phyloP scores from a whole-genome alignment of 2,113 vertebrate genomes.

The Oenanthe oenanthe region DNA sequence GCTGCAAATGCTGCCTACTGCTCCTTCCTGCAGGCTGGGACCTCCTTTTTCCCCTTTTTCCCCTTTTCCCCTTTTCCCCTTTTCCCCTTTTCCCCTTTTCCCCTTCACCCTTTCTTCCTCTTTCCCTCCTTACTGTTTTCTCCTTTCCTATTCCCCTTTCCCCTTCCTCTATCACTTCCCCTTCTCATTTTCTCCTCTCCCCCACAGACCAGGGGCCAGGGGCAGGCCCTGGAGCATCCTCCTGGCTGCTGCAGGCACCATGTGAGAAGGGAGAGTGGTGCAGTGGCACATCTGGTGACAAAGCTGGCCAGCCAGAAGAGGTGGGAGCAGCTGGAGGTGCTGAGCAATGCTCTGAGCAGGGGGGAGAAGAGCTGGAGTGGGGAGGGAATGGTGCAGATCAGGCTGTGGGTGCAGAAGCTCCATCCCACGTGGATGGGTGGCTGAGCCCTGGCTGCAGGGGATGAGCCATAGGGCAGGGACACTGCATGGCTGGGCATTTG shows the following conservation, averaged over 20 bases:
- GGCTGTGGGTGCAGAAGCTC: neutral
- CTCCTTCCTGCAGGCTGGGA: neutral
- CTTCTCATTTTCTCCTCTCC: neutral
- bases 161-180: too few species aligned
- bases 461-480: rapidly evolving
- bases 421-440: rapidly evolving
- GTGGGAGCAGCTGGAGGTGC: neutral
- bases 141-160: too few species aligned
- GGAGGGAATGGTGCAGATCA: neutral
- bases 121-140: neutral
- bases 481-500: rapidly evolving
- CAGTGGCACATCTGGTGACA: neutral
- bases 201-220: conserved; percentile 62
- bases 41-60: neutral
- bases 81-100: neutral
- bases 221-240: conserved; percentile 75
- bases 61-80: neutral
- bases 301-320: neutral
- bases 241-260: conserved; percentile 52
- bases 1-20: neutral
- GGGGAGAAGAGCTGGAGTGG: conserved; percentile 65
- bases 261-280: conserved; percentile 73
- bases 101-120: too few species aligned
- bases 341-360: neutral
- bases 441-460: neutral